Evolutionary conservation across 1,140 invertebrate species (phyloP).

Genomic region (Zaprionus africanus): DNA sequence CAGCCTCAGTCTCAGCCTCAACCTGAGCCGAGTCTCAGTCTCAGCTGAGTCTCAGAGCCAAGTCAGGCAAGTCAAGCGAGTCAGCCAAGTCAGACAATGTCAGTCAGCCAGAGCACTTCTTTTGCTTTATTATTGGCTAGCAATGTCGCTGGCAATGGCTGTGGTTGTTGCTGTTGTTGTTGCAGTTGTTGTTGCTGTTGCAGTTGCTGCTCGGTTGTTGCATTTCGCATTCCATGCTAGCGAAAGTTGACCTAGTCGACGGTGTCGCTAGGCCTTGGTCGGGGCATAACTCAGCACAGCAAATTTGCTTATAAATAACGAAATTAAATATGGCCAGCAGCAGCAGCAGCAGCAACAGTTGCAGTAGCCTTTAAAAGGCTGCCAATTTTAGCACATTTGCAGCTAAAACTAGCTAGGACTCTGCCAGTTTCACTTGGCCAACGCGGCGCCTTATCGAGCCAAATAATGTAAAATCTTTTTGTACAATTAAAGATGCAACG

Average conservation of each 20-base stretch:
- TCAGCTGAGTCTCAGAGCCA: constrained; percentile 30
- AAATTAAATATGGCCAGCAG: constrained; percentile 81
- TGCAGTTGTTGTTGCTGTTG: constrained; percentile 37
- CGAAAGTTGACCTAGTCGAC: constrained; percentile 83
- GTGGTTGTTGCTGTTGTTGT: constrained; percentile 33
- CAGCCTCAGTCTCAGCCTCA: constrained; percentile 15
- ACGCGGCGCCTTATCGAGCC: constrained; percentile 36
- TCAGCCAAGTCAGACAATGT: constrained; percentile 59
- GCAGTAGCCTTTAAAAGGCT: constrained; percentile 50
- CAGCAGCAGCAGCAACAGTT: constrained; percentile 28
- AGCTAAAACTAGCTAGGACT: constrained; percentile 20
- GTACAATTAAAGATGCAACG: constrained; percentile 79
- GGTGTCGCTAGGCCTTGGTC: constrained; percentile 65
- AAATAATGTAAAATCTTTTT: constrained; percentile 52
- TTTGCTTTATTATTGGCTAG: constrained; percentile 79
- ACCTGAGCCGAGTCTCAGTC: background rate
- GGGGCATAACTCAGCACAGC: constrained; percentile 61
- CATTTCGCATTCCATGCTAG: constrained; percentile 83
- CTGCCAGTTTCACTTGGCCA: constrained; percentile 53
- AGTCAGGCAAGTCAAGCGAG: constrained; percentile 41
- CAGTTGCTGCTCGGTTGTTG: constrained; percentile 53
- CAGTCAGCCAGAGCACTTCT: constrained; percentile 79
- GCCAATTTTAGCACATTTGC: constrained; percentile 70
- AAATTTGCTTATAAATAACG: constrained; percentile 82
- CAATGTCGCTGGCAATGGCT: constrained; percentile 66